Conservation (phyloP, 1,140 invertebrate genomes). For the Alviniconcha marisindica region DNA sequence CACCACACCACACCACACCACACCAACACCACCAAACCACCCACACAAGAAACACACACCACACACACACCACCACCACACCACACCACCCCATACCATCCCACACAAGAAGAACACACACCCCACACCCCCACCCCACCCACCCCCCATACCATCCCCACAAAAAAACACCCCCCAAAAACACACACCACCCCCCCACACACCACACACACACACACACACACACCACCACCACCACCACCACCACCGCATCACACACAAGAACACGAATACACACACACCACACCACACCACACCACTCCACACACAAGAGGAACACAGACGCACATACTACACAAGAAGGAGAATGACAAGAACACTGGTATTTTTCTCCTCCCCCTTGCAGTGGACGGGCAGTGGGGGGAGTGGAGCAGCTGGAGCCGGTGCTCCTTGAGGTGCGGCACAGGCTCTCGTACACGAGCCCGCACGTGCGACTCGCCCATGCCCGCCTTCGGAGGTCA, state of each 20-base stretch:
- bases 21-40: not conserved
- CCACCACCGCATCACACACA: not conserved
- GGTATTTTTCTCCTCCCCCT: not conserved
- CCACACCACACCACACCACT: not conserved
- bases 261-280: not conserved
- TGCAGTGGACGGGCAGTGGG: constrained; percentile 56
- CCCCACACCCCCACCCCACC: no score
- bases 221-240: not conserved
- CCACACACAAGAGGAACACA: not conserved
- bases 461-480: constrained; percentile 46
- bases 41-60: not conserved
- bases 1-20: no score
- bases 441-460: constrained; percentile 47
- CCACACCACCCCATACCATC: no score
- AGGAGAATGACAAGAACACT: not conserved
- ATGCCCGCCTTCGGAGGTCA: constrained; percentile 49
- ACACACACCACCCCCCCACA: no score
- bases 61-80: not conserved
- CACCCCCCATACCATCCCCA: no score
- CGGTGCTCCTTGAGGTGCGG: constrained; percentile 62
- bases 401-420: constrained; percentile 56
- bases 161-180: no score
- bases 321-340: no score
- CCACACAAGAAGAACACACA: no score
- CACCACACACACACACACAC: no score